phyloP scores from a whole-genome alignment of 2,888 invertebrate species.

The Tenthredo notha region DNA sequence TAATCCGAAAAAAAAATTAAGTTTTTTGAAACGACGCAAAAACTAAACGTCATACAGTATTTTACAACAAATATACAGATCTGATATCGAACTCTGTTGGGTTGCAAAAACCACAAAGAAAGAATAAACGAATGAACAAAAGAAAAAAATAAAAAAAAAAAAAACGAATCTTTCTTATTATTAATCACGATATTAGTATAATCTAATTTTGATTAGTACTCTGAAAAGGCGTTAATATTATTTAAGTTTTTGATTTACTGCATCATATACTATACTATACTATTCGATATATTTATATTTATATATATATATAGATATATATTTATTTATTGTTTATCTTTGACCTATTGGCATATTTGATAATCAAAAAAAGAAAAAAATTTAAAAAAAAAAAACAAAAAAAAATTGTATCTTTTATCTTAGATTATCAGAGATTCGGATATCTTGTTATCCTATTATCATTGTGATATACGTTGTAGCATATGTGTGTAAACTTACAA shows the following conservation, averaged over 20 bases:
- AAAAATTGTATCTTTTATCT: not conserved
- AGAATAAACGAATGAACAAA: not conserved
- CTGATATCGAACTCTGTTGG: not conserved
- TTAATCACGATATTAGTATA: not conserved
- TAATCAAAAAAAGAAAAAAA: too few species aligned
- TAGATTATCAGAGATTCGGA: not conserved
- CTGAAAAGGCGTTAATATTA: conserved; percentile 6
- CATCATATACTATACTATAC: not conserved
- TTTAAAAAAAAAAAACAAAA: not conserved
- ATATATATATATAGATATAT: not conserved
- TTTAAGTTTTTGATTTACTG: not conserved
- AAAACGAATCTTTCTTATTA: not conserved
- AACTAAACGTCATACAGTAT: not conserved
- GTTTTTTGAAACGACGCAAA: conserved; percentile 2
- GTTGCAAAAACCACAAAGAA: not conserved
- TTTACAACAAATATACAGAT: not conserved
- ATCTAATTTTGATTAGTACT: conserved; percentile 10
- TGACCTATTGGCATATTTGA: not conserved
- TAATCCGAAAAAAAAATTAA: not conserved
- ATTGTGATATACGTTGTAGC: not conserved
- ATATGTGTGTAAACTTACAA: not conserved
- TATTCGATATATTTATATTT: not conserved
- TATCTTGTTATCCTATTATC: not conserved
- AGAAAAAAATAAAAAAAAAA: not conserved
- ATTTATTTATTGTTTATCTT: not conserved